Conservation (phyloP, 2,113 vertebrate species). For the Cyprinodon tularosa region DNA sequence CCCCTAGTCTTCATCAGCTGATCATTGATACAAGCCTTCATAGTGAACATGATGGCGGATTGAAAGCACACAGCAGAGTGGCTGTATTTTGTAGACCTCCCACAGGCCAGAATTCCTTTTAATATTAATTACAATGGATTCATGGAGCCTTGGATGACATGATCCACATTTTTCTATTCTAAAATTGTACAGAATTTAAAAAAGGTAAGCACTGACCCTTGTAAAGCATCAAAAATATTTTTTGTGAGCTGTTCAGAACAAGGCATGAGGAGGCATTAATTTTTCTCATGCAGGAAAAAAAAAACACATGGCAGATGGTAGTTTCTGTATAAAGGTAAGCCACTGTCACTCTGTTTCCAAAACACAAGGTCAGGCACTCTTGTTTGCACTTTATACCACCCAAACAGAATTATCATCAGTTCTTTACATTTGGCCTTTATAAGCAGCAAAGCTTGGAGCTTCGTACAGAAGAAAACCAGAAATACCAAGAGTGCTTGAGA, state of each 20-base stretch:
- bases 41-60: slow-evolving; percentile 19
- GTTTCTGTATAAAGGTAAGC: slow-evolving; percentile 67
- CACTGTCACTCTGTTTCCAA: slow-evolving; percentile 72
- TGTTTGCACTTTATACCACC: slow-evolving; percentile 46
- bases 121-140: not conserved
- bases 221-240: slow-evolving; percentile 20
- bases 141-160: not conserved
- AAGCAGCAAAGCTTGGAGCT: slow-evolving; percentile 25
- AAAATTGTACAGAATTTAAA: not conserved
- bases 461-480: slow-evolving; percentile 18
- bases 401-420: slow-evolving; percentile 57
- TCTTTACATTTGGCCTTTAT: slow-evolving; percentile 30
- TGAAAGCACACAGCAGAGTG: slow-evolving; percentile 35
- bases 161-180: slow-evolving; percentile 13
- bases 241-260: slow-evolving; percentile 36
- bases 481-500: slow-evolving; percentile 25
- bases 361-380: slow-evolving; percentile 64
- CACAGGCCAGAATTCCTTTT: slow-evolving; percentile 9
- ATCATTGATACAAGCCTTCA: slow-evolving; percentile 55
- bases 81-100: slow-evolving; percentile 40
- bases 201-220: slow-evolving; percentile 4
- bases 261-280: slow-evolving; percentile 35
- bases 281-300: slow-evolving; percentile 47
- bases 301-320: slow-evolving; percentile 72
- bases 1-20: slow-evolving; percentile 63